These are phyloP conservation scores for Notolabrus celidotus DNA, from an alignment of 2,797 vertebrate genomes.

Conservation along the genomic window DNA sequence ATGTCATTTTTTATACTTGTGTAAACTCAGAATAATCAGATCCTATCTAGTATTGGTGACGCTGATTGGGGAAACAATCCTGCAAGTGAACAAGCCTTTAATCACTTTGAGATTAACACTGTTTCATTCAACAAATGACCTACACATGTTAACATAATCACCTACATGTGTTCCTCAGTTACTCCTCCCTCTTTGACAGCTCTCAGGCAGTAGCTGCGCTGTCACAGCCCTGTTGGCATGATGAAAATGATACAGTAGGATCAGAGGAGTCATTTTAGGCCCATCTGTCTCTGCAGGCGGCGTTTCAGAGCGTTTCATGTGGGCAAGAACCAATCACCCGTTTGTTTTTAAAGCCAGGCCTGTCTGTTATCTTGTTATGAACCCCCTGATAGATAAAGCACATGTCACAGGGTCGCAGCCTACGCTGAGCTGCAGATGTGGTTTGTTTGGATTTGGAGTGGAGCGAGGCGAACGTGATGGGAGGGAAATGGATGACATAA, in stretches of 20 bases:
- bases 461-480: slow-evolving; percentile 3
- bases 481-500: slow-evolving; percentile 51
- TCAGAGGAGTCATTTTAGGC: slow-evolving; percentile 27
- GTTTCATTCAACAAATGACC: slow-evolving; percentile 61
- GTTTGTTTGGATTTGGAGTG: slow-evolving; percentile 65
- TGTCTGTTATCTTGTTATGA: slow-evolving; percentile 66
- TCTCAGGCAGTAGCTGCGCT: slow-evolving; percentile 39
- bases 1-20: background rate
- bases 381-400: slow-evolving; percentile 49
- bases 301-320: slow-evolving; percentile 45
- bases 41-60: slow-evolving; percentile 11
- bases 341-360: slow-evolving; percentile 65
- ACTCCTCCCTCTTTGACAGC: slow-evolving; percentile 39
- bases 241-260: slow-evolving; percentile 42
- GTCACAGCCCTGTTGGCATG: slow-evolving; percentile 33
- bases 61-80: slow-evolving; percentile 37
- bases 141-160: slow-evolving; percentile 58
- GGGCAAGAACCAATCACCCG: slow-evolving; percentile 58
- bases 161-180: slow-evolving; percentile 52
- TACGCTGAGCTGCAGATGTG: slow-evolving; percentile 58
- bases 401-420: slow-evolving; percentile 28
- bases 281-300: slow-evolving; percentile 40
- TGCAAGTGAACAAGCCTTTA: slow-evolving; percentile 30
- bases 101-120: slow-evolving; percentile 55
- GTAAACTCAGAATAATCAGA: slow-evolving; percentile 33